Conservation (phyloP, 2,888 invertebrate genomes). For the Acronicta alni region DNA sequence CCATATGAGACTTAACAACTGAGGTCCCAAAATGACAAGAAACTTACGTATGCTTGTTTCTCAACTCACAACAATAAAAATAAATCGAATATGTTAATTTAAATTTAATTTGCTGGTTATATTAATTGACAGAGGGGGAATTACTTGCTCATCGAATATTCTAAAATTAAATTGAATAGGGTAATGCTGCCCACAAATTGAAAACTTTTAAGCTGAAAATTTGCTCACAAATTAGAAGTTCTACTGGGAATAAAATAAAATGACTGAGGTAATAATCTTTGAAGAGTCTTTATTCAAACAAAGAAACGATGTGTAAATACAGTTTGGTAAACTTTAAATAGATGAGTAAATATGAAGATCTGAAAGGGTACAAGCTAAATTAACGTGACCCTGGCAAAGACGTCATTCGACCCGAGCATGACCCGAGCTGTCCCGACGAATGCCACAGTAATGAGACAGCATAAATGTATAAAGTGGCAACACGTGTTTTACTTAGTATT, state of each 20-base stretch:
- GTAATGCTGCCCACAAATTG: too few relatives aligned
- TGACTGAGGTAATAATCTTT: neutral
- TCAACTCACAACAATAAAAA: too few relatives aligned
- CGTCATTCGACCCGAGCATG: conserved; percentile 35
- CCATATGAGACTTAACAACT: too few relatives aligned
- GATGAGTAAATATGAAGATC: conserved; percentile 45
- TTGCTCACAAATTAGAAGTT: neutral
- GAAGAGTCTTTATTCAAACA: neutral
- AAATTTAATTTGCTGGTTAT: too few relatives aligned
- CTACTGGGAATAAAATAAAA: neutral
- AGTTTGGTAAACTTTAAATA: conserved; percentile 40
- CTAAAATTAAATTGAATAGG: too few relatives aligned
- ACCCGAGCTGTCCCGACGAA: conserved; percentile 36
- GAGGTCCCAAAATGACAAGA: too few relatives aligned
- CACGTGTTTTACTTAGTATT: conserved; percentile 36
- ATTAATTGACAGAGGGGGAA: too few relatives aligned
- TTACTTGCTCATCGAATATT: too few relatives aligned
- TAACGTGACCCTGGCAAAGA: conserved; percentile 50
- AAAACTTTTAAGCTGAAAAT: too few relatives aligned
- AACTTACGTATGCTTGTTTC: too few relatives aligned
- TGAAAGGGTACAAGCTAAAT: conserved; percentile 53
- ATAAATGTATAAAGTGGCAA: conserved; percentile 43
- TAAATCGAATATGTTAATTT: too few relatives aligned
- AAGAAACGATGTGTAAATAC: conserved; percentile 27
- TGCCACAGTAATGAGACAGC: conserved; percentile 42